Evolutionary conservation across 2,888 invertebrate genomes (phyloP), one percentile per base, ranked within the genome.

Genomic region (Dryadula phaetusa): DNA sequence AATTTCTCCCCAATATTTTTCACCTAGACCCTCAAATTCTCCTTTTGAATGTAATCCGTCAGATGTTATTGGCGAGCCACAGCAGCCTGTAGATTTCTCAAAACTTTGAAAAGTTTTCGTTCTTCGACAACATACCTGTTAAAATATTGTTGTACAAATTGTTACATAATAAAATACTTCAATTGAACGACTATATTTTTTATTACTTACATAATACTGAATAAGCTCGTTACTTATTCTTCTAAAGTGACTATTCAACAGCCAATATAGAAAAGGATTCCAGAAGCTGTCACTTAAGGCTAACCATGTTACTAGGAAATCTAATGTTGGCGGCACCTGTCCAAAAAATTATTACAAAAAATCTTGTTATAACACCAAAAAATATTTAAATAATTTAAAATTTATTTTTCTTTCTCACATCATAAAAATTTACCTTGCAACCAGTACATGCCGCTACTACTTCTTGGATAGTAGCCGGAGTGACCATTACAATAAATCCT

Each of bases 201-300:
- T 53, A 56, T 20, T 20, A 89, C 94, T 94, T 88, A 97, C 97
- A 89, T 95, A 96, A 75, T 94, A 95, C 77, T 96, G 95, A 70
- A 97, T 88, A 67, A 97, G 85, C 78, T 96, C 96, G 75, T 95
- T 94, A 82, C 96, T 96, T 76, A 97, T 95, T 75, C 96, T 94
- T 77, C 97, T 94, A 85, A 97, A 97, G 82, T 97, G 96, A 81
- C 96, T 96, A 87, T 97, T 97, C 75, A 97, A 93, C 53, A 97
- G 93, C 97, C 97, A 97, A 85, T 97, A 97, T 67, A 97, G 94
- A 82, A 97, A 97, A 1, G 97, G 97, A 86, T 97, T 97, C 97
- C 97, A 97, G 83, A 97, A 96, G 84, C 97, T 97, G 91, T 97
- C 97, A 84, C 97, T 97, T 64, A 97, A 90, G 3, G 97, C 97